These are phyloP conservation scores for Oryzias melastigma DNA, from an alignment of 2,113 vertebrate genomes.

Conservation along the genomic window DNA sequence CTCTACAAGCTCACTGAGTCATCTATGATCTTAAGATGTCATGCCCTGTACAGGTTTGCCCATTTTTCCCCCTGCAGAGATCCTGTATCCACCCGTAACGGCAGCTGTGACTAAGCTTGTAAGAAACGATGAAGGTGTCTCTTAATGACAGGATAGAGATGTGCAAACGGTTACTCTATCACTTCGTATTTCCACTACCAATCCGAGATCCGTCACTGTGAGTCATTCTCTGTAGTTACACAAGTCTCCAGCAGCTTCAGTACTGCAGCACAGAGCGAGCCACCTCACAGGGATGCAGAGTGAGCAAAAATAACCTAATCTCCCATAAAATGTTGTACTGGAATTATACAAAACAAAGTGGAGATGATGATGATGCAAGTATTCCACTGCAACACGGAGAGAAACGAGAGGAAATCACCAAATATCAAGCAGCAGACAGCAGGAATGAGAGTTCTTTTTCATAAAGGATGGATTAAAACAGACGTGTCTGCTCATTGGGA, in stretches of 20 bases:
- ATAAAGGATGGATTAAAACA: slow-evolving; percentile 53
- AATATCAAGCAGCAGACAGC: background rate
- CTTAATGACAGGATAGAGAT: background rate
- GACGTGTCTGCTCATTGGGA: slow-evolving; percentile 45
- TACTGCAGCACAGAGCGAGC: slow-evolving; percentile 7
- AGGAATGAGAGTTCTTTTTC: slow-evolving; percentile 6
- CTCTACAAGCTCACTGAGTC: too few species aligned
- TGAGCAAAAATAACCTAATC: slow-evolving; percentile 12
- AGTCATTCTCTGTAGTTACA: slow-evolving; percentile 36
- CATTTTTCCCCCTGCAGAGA: too few species aligned
- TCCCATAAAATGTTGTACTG: slow-evolving; percentile 13
- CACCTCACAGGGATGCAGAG: slow-evolving; percentile 5
- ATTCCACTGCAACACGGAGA: slow-evolving; percentile 4
- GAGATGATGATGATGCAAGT: slow-evolving; percentile 13
- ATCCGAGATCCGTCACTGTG: slow-evolving; percentile 13
- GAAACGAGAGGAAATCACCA: slow-evolving; percentile 34
- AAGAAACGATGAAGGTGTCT: too few species aligned
- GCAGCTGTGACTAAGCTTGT: too few species aligned
- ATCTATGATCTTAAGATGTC: too few species aligned
- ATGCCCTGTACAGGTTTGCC: too few species aligned
- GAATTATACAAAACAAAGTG: slow-evolving; percentile 12
- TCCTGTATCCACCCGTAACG: too few species aligned
- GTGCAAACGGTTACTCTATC: background rate
- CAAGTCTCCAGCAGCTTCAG: slow-evolving; percentile 18
- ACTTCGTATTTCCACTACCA: slow-evolving; percentile 14